phyloP scores from a whole-genome alignment of 1,140 invertebrate species.

The Belonocnema kinseyi region DNA sequence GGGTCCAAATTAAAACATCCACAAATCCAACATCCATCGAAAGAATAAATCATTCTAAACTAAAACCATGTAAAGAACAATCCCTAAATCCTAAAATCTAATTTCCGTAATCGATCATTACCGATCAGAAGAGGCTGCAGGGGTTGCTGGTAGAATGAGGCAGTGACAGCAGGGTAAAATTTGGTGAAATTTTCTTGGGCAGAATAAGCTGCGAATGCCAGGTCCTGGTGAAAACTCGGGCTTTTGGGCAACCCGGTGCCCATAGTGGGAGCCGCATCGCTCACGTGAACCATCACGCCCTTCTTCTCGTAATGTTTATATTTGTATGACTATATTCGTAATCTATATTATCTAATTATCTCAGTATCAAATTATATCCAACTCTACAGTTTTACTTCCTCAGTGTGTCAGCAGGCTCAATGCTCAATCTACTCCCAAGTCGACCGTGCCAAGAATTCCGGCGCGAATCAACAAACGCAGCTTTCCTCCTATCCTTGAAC shows the following conservation, averaged over 20 bases:
- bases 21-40: no score
- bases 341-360: neutral
- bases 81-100: neutral
- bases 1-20: no score
- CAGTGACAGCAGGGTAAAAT: slow-evolving; percentile 58
- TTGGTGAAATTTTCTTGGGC: slow-evolving; percentile 62
- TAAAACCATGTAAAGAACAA: no score
- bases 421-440: no score
- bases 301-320: neutral
- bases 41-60: no score
- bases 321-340: neutral
- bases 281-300: slow-evolving; percentile 74
- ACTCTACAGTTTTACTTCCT: neutral
- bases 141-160: slow-evolving; percentile 67
- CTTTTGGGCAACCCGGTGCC: slow-evolving; percentile 86
- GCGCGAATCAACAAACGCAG: slow-evolving; percentile 26
- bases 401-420: neutral
- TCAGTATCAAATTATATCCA: neutral
- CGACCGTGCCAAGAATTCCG: slow-evolving; percentile 7
- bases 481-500: slow-evolving; percentile 16
- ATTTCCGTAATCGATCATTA: slow-evolving; percentile 53
- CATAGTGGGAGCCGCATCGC: slow-evolving; percentile 76
- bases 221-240: slow-evolving; percentile 88
- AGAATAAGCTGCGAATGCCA: slow-evolving; percentile 82
- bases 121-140: slow-evolving; percentile 70